A percentile compares a stretch with the other conserved stretches of the same genome.
Conservation (phyloP, 1,140 invertebrate genomes). For the Bombus pascuorum region DNA sequence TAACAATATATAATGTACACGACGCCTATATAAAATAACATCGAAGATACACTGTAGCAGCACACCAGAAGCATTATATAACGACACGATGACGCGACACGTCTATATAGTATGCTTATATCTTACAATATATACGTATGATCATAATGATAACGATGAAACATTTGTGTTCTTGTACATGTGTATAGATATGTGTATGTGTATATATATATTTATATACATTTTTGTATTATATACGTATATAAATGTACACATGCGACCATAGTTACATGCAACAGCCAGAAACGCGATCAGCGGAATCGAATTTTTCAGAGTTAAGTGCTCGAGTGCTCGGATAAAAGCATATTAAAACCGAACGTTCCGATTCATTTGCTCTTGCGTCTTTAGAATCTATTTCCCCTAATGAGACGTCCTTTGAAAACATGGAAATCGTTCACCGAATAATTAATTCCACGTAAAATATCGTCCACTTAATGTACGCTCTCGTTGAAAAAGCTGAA, state of each 20-base stretch:
- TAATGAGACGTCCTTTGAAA: neutral
- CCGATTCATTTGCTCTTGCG: conserved; percentile 26
- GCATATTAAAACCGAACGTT: conserved; percentile 65
- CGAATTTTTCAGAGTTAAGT: conserved; percentile 76
- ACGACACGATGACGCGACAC: conserved; percentile 59
- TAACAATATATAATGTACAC: conserved; percentile 58
- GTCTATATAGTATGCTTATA: conserved; percentile 42
- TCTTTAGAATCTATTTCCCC: neutral
- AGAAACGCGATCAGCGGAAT: conserved; percentile 76
- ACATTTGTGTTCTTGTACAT: neutral
- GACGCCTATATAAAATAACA: conserved; percentile 62
- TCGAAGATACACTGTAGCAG: conserved; percentile 58
- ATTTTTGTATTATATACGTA: conserved; percentile 41
- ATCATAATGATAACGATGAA: neutral
- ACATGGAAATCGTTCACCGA: neutral
- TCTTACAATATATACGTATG: conserved; percentile 60
- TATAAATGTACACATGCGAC: conserved; percentile 71
- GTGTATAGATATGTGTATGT: conserved; percentile 27
- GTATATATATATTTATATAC: conserved; percentile 20
- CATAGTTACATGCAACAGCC: conserved; percentile 77
- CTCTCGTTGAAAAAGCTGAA: neutral
- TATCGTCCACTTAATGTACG: neutral
- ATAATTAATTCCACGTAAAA: neutral
- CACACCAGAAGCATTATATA: conserved; percentile 64
- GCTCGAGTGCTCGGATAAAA: conserved; percentile 75